Evolutionary conservation across 1,140 invertebrate species (phyloP).

Genomic region (Phymorhynchus buccinoides): DNA sequence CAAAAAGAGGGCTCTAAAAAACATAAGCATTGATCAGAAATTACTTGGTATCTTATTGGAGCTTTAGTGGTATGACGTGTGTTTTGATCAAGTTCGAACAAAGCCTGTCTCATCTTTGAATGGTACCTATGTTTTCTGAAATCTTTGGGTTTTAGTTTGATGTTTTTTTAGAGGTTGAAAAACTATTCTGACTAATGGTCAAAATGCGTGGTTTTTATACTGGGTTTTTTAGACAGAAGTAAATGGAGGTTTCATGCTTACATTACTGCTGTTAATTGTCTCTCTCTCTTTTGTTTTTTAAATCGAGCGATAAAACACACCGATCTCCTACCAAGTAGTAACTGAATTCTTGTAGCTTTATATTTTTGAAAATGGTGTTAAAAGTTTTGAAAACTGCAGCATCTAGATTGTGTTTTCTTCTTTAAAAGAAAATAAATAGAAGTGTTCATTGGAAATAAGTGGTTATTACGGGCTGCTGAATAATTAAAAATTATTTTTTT

Average conservation of each 20-base stretch:
- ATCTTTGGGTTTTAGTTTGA: not conserved
- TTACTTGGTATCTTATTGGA: not conserved
- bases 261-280: not conserved
- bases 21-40: not conserved
- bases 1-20: too few species aligned
- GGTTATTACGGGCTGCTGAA: too few species aligned
- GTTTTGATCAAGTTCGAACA: not conserved
- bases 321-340: constrained; percentile 4
- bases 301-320: not conserved
- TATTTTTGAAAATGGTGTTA: too few species aligned
- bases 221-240: not conserved
- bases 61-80: not conserved
- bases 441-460: not conserved
- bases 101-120: not conserved
- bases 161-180: not conserved
- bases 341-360: not conserved
- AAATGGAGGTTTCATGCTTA: not conserved
- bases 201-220: not conserved
- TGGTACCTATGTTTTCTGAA: not conserved
- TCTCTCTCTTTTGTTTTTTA: not conserved
- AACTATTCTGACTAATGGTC: too few species aligned
- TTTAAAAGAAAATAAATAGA: not conserved
- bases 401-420: not conserved
- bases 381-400: too few species aligned
- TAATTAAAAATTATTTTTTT: too few species aligned